Base-by-base conservation (phyloP, 2,113 vertebrate genomes). In the Callorhinus ursinus region DNA sequence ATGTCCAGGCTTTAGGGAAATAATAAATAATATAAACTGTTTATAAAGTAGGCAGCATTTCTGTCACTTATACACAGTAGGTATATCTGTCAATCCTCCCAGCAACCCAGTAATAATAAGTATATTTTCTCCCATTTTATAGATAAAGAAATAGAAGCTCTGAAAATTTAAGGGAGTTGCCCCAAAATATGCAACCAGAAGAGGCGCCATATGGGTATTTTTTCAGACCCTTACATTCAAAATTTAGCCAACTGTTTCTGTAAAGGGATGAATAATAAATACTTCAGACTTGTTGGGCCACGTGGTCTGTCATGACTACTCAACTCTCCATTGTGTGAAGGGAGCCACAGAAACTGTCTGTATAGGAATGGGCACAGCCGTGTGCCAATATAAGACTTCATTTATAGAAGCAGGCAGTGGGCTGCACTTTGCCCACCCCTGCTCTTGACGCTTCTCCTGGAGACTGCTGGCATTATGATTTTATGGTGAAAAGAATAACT, bases 401-500 rank as follows among this genome's bases (percentile, higher is more conserved):
- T 93, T 88, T 80, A 89, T 14, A 89, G 51, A 67, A 86, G 86
- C 4, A 85, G 71, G 77, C 21, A 49, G 46, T 46, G 76, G 22
- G 76, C 4, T 46, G 4, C 15, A 49, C 7, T 57, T 61, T 77
- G 7, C 65, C 46, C 28, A 72, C 1, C 4, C 24, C 8, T 92
- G 61, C 39, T 86, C 86, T 76, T 84, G 55, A 33, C 1, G 13
- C 33, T 87, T 95, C 22, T 93, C 94, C n/a, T 82, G n/a, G n/a
- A 42, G 89, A 46, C 36, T 74, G 53, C 7, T 79, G 72, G 84
- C 13, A 90, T 69, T 26, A 15, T 36, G 28, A 88, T 77, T 74
- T 95, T 89, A 42, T 88, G 57, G 69, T 53, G 93, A 74, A 96
- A 95, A 88, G 33, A 96, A 90, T 15, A 90, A 89, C 2, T 21